Conservation (phyloP, 2,888 invertebrate genomes). For the Nephrotoma appendiculata region DNA sequence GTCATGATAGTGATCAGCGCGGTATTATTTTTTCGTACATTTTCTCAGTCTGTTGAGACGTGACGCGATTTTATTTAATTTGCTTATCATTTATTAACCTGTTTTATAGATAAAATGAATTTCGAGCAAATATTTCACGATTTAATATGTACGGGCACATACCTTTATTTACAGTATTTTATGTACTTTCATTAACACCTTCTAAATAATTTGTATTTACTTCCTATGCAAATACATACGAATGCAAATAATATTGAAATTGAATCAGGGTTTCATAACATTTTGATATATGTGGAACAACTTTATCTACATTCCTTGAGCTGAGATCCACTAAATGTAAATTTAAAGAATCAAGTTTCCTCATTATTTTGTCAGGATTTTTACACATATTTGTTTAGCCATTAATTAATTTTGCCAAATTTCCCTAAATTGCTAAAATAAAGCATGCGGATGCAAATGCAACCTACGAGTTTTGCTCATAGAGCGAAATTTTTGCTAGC, state of each 20-base stretch:
- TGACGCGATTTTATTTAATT: not conserved
- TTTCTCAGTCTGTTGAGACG: not conserved
- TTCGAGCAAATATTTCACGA: not conserved
- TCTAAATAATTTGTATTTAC: not conserved
- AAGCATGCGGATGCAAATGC: too few relatives aligned
- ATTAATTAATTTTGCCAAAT: too few relatives aligned
- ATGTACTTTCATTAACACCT: not conserved
- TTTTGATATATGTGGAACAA: not conserved
- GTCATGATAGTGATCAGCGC: not conserved
- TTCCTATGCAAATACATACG: not conserved
- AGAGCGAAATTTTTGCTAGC: too few relatives aligned
- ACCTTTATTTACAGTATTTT: not conserved
- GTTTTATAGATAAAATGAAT: not conserved
- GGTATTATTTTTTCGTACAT: not conserved
- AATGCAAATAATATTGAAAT: not conserved
- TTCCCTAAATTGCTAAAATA: too few relatives aligned
- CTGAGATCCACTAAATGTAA: too few relatives aligned
- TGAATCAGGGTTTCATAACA: not conserved
- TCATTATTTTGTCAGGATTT: too few relatives aligned
- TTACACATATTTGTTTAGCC: too few relatives aligned
- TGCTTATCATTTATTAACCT: not conserved
- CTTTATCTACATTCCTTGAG: not conserved
- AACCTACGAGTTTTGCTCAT: too few relatives aligned
- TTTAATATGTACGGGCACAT: not conserved
- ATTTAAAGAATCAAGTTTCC: too few relatives aligned